Evolutionary conservation across 2,113 vertebrate species (phyloP), one percentile per base, ranked within the genome.

Genomic region (Rhinopithecus roxellana): DNA sequence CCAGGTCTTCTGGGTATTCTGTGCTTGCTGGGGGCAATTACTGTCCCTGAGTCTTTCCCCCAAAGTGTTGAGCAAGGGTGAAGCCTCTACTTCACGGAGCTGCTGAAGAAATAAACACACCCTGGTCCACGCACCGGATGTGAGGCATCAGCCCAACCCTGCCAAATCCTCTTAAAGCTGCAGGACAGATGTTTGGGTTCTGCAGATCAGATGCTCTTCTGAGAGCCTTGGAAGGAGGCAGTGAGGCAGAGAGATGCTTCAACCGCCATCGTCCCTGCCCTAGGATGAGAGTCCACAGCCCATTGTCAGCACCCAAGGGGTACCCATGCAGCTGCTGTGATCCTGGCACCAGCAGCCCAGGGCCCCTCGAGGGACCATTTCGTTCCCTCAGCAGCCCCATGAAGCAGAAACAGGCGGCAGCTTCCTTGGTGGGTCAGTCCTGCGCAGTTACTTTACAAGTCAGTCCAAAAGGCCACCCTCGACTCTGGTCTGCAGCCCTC

Each of bases 101-200:
- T 45, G n/a, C 48, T 8, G 8, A 32, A 59, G 92, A 20, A 45
- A 43, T 27, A 16, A 1, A 52, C 1, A 27, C 22, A 2, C 27
- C 14, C 11, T 8, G 23, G 25, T 6, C 27, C 61, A 18, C 3
- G 23, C 0, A 1, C 2, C 17, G 27, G 72, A 14, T 22, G 25
- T 70, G 32, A 7, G 40, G n/a, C 20, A 6, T 1, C 2, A 0
- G 10, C 38, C 40, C 7, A 2, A 32, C 11, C 52, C 64, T 43
- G 32, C 75, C 59, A 27, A 67, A 22, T 12, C 23, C 11, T 40
- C 45, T 13, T 3, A 27, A 74, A 38, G 45, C 38, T 3, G 9
- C 74, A 55, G 48, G 45, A 5, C 70, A 35, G 48, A 27, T 77
- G 89, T 3, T 32, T 78, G 0, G 1, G 59, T 8, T 25, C 67